A percentile compares a stretch with the other conserved stretches of the same genome.
Conservation (phyloP, 2,797 vertebrate genomes). For the Caiman crocodilus region DNA sequence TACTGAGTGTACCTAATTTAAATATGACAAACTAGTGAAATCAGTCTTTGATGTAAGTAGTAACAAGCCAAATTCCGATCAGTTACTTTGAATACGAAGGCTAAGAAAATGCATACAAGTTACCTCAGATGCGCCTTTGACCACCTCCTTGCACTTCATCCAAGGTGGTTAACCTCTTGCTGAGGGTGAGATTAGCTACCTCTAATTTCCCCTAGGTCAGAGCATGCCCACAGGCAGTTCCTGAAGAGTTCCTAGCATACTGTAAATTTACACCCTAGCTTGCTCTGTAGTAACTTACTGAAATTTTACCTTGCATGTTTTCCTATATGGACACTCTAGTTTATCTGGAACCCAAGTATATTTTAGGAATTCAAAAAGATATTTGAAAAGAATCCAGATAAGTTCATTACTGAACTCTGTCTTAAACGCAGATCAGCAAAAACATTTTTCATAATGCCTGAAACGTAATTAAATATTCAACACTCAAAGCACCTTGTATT, state of each 20-base stretch:
- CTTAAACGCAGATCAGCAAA: not conserved
- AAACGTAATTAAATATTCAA: not conserved
- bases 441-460: not conserved
- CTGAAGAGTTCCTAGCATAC: too few relatives aligned
- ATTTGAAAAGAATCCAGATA: constrained; percentile 33
- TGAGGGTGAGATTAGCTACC: too few relatives aligned
- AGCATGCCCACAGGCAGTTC: too few relatives aligned
- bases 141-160: too few relatives aligned
- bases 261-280: too few relatives aligned
- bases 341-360: not conserved
- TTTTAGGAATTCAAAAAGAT: not conserved
- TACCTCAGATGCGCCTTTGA: too few relatives aligned
- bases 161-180: too few relatives aligned
- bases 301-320: not conserved
- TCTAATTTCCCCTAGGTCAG: too few relatives aligned
- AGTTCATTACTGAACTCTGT: not conserved
- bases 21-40: not conserved
- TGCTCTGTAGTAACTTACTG: not conserved
- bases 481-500: constrained; percentile 31
- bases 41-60: not conserved
- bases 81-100: not conserved
- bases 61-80: not conserved
- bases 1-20: rapidly evolving
- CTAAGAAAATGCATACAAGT: too few relatives aligned
- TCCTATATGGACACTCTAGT: not conserved